These are phyloP conservation scores for Tortrix viridana DNA, from an alignment of 2,888 invertebrate species.

Conservation along the genomic window DNA sequence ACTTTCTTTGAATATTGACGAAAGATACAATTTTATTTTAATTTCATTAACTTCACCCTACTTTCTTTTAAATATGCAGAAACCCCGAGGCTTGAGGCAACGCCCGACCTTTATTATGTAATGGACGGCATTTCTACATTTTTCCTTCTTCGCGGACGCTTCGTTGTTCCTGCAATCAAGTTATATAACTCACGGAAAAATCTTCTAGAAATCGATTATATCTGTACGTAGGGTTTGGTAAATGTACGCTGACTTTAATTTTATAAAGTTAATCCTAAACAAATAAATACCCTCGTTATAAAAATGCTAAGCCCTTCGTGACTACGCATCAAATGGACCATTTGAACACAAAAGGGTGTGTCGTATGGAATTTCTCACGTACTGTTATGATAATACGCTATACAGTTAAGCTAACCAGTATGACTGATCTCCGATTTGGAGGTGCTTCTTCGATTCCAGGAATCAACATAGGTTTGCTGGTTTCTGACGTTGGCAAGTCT, in stretches of 20 bases:
- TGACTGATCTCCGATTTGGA: no score
- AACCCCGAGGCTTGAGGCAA: constrained; percentile 10
- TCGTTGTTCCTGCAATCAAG: constrained; percentile 17
- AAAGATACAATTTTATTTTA: background rate
- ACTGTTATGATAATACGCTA: no score
- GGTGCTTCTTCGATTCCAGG: no score
- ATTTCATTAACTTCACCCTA: constrained; percentile 12
- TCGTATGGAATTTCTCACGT: constrained; percentile 32
- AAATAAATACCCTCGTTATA: constrained; percentile 20
- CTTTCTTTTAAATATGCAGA: constrained; percentile 33
- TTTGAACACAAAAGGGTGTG: constrained; percentile 39
- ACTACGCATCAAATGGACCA: constrained; percentile 45
- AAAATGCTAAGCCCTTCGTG: constrained; percentile 45
- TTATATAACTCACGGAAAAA: constrained; percentile 1
- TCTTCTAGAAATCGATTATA: no score
- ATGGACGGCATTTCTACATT: constrained; percentile 16
- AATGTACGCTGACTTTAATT: no score
- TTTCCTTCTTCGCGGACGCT: constrained; percentile 15
- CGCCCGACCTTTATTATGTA: constrained; percentile 28
- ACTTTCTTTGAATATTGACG: background rate
- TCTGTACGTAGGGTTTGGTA: no score
- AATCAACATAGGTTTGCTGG: no score
- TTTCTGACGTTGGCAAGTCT: no score
- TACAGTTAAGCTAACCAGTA: no score
- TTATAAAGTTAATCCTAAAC: constrained; percentile 14